Evolutionary conservation across 2,888 invertebrate species (phyloP), one percentile per base, ranked within the genome.

Genomic region (Drosophila leonis): DNA sequence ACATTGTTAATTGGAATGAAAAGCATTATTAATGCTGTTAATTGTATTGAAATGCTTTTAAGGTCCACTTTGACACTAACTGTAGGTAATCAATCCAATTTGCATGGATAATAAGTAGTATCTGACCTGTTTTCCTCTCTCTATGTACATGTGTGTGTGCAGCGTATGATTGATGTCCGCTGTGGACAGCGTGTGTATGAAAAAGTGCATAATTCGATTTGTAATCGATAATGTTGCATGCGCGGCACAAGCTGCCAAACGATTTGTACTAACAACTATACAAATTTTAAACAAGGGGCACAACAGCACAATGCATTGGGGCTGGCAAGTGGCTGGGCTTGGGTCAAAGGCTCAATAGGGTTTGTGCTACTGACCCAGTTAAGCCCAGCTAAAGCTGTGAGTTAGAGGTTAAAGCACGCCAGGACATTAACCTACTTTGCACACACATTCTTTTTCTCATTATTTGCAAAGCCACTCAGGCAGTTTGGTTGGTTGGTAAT

Each of bases 291-390:
- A n/a, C 31, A 5, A 42, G 27, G 44, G 48, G 24, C 48, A 39
- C 8, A 20, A 57, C 61, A 33, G 12, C 35, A 20, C 46, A 57
- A 59, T 65, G 57, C 57, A 48, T 48, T 56, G 12, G n/a, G 39
- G 35, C 44, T 62, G 72, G 56, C 54, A 54, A 77, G 78, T 75
- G 69, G 52, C 65, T 48, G 48, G 57, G 48, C 55, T 64, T 60
- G 55, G 75, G 74, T 78, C 71, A 77, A 61, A 71, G 57, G 64
- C 71, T 75, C 67, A 71, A 80, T 77, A 56, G 80, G 65, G 60
- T 69, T 75, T 77, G 86, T 74, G 75, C 86, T 70, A 86, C 68
- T 88, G 88, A 86, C 86, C 88, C 81, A 88, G 83, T 67, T 81
- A 62, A 57, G 65, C 31, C 18, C 41, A 68, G 35, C 57, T 20